Percentiles rank a stretch among this genome's conserved stretches.
These are phyloP conservation scores for Conchocele bisecta DNA, from an alignment of 2,888 invertebrate species.

Conservation along the genomic window DNA sequence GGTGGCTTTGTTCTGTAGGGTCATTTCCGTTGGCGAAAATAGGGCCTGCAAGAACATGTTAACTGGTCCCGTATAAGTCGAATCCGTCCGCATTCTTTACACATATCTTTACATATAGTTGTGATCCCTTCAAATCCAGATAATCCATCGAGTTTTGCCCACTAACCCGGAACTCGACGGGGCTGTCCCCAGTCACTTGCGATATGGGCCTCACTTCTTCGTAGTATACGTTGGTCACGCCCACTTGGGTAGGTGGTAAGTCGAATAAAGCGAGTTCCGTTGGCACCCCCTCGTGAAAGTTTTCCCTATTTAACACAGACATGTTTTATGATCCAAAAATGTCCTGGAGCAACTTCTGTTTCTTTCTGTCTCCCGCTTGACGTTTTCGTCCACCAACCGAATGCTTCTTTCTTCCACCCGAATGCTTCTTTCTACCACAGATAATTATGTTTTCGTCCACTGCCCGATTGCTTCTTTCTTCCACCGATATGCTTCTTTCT, in stretches of 20 bases:
- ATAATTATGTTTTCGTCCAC: background rate
- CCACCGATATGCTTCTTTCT: slow-evolving; percentile 9
- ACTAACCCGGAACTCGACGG: slow-evolving; percentile 35
- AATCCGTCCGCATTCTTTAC: slow-evolving; percentile 26
- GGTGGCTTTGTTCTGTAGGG: slow-evolving; percentile 40
- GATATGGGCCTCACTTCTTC: slow-evolving; percentile 44
- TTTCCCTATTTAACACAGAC: slow-evolving; percentile 29
- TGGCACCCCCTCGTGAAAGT: slow-evolving; percentile 17
- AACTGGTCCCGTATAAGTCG: slow-evolving; percentile 36
- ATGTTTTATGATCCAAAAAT: too few species aligned
- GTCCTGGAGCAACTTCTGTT: too few species aligned
- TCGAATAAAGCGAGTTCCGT: slow-evolving; percentile 34
- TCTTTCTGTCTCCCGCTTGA: too few species aligned
- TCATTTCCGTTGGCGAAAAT: slow-evolving; percentile 41
- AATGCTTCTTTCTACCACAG: background rate
- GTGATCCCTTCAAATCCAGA: slow-evolving; percentile 32
- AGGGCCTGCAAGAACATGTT: slow-evolving; percentile 44
- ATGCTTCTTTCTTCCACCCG: too few species aligned
- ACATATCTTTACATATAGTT: slow-evolving; percentile 22
- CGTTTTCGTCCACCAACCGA: too few species aligned
- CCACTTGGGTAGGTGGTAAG: slow-evolving; percentile 39
- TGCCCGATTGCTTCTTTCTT: too few species aligned
- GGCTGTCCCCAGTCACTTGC: slow-evolving; percentile 26
- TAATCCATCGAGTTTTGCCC: slow-evolving; percentile 47
- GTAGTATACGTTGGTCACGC: slow-evolving; percentile 36